These are phyloP conservation scores for Caenorhabditis sp. DNA, from an alignment of 2,888 invertebrate genomes.

Conservation along the genomic window DNA sequence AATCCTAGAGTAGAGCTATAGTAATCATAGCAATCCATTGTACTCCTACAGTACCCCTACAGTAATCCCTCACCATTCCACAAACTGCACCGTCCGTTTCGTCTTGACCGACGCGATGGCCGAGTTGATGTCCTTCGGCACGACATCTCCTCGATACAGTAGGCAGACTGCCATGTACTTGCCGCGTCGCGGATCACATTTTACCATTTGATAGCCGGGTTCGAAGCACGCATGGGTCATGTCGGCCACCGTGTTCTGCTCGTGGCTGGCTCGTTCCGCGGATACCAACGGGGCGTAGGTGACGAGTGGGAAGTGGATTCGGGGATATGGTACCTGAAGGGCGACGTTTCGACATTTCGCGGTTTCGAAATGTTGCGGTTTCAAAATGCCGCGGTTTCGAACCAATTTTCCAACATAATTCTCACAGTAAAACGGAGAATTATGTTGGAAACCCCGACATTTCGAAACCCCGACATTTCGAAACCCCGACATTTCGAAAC, in stretches of 20 bases:
- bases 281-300: constrained; percentile 84
- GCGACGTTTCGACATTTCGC: background rate
- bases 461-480: too few species aligned
- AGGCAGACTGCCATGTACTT: constrained; percentile 90
- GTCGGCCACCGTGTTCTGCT: constrained; percentile 88
- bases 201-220: constrained; percentile 87
- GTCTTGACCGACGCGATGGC: constrained; percentile 83
- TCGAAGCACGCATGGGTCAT: constrained; percentile 94
- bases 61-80: constrained; percentile 83
- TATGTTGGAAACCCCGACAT: too few species aligned
- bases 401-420: too few species aligned
- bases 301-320: constrained; percentile 92
- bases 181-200: constrained; percentile 85
- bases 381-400: too few species aligned
- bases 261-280: constrained; percentile 79
- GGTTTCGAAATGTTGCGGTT: too few species aligned
- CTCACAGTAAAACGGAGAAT: too few species aligned
- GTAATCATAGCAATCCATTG: too few species aligned
- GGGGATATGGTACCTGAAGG: constrained; percentile 87
- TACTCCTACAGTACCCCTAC: too few species aligned
- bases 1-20: too few species aligned
- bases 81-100: constrained; percentile 87
- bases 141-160: constrained; percentile 95
- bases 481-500: too few species aligned
- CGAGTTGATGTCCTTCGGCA: constrained; percentile 87